Percentiles rank a stretch among this genome's conserved stretches.
These are phyloP conservation scores for Sebastes vulpes DNA, from an alignment of 2,797 vertebrate species.

Conservation along the genomic window DNA sequence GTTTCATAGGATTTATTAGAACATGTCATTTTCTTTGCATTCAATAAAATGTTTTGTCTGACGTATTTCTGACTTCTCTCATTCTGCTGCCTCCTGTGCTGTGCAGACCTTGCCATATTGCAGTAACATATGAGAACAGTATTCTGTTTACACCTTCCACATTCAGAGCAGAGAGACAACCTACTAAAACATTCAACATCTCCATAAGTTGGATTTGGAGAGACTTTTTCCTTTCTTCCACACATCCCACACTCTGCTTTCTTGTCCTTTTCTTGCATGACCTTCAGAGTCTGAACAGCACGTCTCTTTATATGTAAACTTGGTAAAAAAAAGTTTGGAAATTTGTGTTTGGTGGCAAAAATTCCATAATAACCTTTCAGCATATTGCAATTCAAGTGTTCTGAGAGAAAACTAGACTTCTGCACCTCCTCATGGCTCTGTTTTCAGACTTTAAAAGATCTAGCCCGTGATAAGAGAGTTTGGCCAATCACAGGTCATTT, in stretches of 20 bases:
- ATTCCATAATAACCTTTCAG: no score
- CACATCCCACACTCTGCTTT: not conserved
- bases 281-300: not conserved
- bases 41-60: not conserved
- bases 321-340: no score
- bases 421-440: no score
- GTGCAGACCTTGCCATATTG: not conserved
- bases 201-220: not conserved
- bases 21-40: not conserved
- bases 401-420: no score
- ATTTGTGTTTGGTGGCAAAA: no score
- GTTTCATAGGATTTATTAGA: not conserved
- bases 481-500: no score
- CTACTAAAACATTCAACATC: not conserved
- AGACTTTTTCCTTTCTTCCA: not conserved
- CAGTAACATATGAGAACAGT: not conserved
- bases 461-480: no score
- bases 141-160: not conserved
- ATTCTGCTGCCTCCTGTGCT: not conserved
- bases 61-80: not conserved
- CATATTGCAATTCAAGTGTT: no score
- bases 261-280: not conserved
- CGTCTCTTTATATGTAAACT: not conserved
- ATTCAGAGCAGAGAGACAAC: not conserved
- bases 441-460: no score